Evolutionary conservation across 2,888 invertebrate species (phyloP).

Genomic region (Elmis aenea): DNA sequence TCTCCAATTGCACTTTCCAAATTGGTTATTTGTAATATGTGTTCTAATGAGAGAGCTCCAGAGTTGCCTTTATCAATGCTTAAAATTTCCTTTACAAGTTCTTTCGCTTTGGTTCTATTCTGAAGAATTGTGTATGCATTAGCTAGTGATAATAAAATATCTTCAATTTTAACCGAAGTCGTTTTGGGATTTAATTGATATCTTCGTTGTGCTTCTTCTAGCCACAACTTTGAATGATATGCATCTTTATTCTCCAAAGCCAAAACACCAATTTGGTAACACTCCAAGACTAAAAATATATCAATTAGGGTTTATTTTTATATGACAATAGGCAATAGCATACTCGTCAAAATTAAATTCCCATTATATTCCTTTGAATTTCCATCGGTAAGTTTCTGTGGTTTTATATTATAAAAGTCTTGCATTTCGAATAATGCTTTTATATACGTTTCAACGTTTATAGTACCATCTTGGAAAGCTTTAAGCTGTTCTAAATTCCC

Average conservation of each 20-base stretch:
- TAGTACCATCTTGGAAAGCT: no score
- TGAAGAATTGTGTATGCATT: conserved; percentile 3
- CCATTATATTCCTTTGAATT: neutral
- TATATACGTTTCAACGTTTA: neutral
- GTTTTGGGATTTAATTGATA: neutral
- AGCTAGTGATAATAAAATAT: conserved; percentile 5
- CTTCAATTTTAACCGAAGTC: neutral
- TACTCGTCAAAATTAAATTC: conserved; percentile 4
- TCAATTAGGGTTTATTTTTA: no score
- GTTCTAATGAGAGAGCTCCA: neutral
- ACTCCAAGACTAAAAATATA: conserved; percentile 4
- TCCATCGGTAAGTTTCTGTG: neutral
- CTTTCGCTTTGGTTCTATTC: neutral
- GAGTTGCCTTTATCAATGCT: neutral
- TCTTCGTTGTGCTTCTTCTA: conserved; percentile 7
- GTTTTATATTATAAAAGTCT: conserved; percentile 2
- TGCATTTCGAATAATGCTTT: conserved; percentile 4
- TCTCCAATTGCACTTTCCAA: neutral
- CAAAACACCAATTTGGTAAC: conserved; percentile 6
- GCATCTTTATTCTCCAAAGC: conserved; percentile 7
- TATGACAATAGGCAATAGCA: no score
- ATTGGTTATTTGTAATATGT: neutral
- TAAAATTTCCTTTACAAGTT: conserved; percentile 1
- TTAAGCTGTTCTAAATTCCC: no score
- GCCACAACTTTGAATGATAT: conserved; percentile 8